phyloP scores from a whole-genome alignment of 1,140 invertebrate genomes.

The Aradophagus sp. region DNA sequence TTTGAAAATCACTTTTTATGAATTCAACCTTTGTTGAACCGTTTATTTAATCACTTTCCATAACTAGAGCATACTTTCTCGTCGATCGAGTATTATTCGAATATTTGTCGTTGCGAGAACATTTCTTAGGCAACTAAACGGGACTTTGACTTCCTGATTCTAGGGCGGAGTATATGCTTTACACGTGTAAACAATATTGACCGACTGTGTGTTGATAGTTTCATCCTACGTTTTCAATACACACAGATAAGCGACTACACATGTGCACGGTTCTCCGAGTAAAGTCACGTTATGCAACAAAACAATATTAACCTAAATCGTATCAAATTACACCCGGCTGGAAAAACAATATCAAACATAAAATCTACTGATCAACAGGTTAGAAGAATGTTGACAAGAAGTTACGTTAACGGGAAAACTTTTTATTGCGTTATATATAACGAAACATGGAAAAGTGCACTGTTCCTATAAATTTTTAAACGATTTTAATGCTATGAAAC shows the following conservation, averaged over 20 bases:
- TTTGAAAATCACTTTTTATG: no score
- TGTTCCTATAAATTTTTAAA: no score
- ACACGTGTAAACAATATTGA: slow-evolving; percentile 52
- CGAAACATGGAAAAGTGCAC: no score
- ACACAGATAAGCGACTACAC: slow-evolving; percentile 4
- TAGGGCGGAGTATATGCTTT: slow-evolving; percentile 29
- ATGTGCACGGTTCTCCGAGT: slow-evolving; percentile 5
- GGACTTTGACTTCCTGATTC: slow-evolving; percentile 52
- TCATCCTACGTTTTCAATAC: slow-evolving; percentile 17
- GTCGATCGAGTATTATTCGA: slow-evolving; percentile 35
- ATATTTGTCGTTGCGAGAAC: slow-evolving; percentile 46
- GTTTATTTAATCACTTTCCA: slow-evolving; percentile 33
- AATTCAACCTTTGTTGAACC: slow-evolving; percentile 1
- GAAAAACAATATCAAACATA: slow-evolving; percentile 30
- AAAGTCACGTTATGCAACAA: slow-evolving; percentile 39
- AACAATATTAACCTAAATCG: slow-evolving; percentile 34
- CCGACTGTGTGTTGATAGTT: slow-evolving; percentile 33
- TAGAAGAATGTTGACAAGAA: slow-evolving; percentile 13
- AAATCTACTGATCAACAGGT: slow-evolving; percentile 23
- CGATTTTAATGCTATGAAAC: no score
- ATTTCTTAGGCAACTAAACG: slow-evolving; percentile 31
- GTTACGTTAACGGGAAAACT: slow-evolving; percentile 7
- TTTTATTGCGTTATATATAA: not conserved
- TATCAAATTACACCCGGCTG: slow-evolving; percentile 25
- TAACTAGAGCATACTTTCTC: slow-evolving; percentile 37